These are phyloP conservation scores for Sebastes hubbsi DNA, from an alignment of 2,797 vertebrate genomes.

Conservation along the genomic window DNA sequence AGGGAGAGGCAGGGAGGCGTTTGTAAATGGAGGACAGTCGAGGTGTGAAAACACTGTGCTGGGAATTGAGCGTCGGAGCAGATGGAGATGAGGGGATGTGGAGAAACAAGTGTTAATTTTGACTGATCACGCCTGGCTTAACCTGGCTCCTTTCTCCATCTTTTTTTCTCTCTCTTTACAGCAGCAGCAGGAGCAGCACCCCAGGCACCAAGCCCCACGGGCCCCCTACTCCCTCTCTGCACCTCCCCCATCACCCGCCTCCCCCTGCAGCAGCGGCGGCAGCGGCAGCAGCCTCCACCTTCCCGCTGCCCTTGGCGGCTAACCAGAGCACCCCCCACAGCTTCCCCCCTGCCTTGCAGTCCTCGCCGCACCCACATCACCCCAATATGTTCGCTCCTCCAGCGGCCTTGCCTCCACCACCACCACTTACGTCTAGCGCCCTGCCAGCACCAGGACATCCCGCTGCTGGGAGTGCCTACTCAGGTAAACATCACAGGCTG, in stretches of 20 bases:
- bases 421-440: slow-evolving; percentile 93
- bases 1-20: slow-evolving; percentile 53
- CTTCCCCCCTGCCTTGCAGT: slow-evolving; percentile 91
- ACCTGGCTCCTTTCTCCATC: slow-evolving; percentile 36
- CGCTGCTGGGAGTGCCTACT: slow-evolving; percentile 91
- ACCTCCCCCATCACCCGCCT: slow-evolving; percentile 87
- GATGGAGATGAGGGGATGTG: slow-evolving; percentile 60
- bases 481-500: slow-evolving; percentile 80
- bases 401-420: slow-evolving; percentile 95
- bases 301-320: slow-evolving; percentile 86
- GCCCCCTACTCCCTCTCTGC: slow-evolving; percentile 82
- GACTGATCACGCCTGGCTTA: slow-evolving; percentile 58
- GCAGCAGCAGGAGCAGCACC: slow-evolving; percentile 96
- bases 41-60: slow-evolving; percentile 64
- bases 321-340: slow-evolving; percentile 89
- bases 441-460: slow-evolving; percentile 95
- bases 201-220: slow-evolving; percentile 92
- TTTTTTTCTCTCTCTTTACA: slow-evolving; percentile 60
- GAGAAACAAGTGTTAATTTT: slow-evolving; percentile 67
- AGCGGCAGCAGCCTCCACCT: slow-evolving; percentile 83
- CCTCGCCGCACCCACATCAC: slow-evolving; percentile 90
- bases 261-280: slow-evolving; percentile 70
- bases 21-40: slow-evolving; percentile 61
- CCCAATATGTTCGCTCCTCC: slow-evolving; percentile 99
- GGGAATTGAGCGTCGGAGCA: slow-evolving; percentile 57